Conservation (phyloP, 2,797 vertebrate species). For the Balearica regulorum region DNA sequence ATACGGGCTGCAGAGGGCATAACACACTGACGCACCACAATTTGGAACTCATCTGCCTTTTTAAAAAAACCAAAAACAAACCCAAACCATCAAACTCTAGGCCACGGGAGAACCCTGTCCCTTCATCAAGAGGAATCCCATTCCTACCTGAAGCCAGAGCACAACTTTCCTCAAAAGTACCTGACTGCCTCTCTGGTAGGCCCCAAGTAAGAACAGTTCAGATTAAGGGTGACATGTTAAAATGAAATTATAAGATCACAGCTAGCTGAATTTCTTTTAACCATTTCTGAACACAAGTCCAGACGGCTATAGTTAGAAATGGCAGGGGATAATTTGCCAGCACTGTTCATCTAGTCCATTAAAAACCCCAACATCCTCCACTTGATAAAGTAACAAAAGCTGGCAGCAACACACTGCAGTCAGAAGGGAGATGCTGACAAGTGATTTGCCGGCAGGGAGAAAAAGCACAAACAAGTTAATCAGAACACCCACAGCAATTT, state of each 20-base stretch:
- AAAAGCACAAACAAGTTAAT: neutral
- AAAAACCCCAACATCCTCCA: neutral
- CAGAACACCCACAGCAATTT: neutral
- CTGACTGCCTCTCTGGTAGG: neutral
- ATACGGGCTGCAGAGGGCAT: neutral
- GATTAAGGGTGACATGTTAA: neutral
- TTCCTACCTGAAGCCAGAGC: neutral
- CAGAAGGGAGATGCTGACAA: neutral
- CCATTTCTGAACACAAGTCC: neutral
- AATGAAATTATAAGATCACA: neutral
- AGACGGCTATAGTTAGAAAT: neutral
- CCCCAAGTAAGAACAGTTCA: neutral
- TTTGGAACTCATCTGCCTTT: neutral
- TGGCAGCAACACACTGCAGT: neutral
- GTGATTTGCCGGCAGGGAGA: neutral
- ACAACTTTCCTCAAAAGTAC: neutral
- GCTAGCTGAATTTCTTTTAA: neutral
- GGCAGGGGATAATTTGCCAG: neutral
- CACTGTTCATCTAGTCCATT: neutral
- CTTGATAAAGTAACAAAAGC: accelerated
- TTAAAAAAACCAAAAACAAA: accelerated
- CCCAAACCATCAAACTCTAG: neutral
- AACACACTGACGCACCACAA: neutral
- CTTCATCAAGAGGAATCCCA: neutral
- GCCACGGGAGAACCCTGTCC: accelerated